Evolutionary conservation across 2,888 invertebrate species (phyloP).

Genomic region (Brachypalpus laphriformis): DNA sequence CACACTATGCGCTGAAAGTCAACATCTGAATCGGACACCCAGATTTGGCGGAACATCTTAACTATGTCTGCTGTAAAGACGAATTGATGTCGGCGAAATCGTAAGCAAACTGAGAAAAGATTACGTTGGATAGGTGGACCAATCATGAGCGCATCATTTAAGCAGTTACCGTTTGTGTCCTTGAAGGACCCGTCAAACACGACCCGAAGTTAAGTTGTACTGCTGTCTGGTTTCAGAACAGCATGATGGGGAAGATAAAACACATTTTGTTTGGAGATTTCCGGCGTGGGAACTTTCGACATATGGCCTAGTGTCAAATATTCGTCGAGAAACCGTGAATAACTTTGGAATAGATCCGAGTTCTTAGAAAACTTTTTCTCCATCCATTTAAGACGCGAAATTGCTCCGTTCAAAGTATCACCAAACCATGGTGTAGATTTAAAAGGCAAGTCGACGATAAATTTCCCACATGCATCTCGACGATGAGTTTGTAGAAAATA

Average conservation of each 20-base stretch:
- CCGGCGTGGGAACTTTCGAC: conserved; percentile 17
- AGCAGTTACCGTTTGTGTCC: conserved; percentile 5
- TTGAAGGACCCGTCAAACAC: conserved; percentile 46
- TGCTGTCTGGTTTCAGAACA: conserved; percentile 58
- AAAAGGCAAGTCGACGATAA: no score
- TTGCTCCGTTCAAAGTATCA: no score
- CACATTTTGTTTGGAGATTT: conserved; percentile 38
- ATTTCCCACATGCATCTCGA: no score
- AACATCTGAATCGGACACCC: conserved; percentile 6
- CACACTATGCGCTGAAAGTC: conserved; percentile 47
- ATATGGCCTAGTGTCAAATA: conserved; percentile 63
- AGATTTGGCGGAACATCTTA: conserved; percentile 68
- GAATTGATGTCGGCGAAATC: conserved; percentile 29
- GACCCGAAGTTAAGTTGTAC: not conserved
- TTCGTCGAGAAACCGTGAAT: conserved; percentile 54
- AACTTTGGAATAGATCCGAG: not conserved
- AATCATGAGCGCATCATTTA: conserved; percentile 24
- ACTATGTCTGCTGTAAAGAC: conserved; percentile 51
- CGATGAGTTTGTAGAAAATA: conserved; percentile 33
- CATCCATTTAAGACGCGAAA: not conserved
- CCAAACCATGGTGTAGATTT: no score
- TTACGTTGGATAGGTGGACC: conserved; percentile 25
- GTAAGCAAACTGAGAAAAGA: conserved; percentile 9
- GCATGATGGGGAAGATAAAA: conserved; percentile 72
- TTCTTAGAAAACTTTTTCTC: conserved; percentile 35